phyloP scores from a whole-genome alignment of 2,797 vertebrate genomes.

The Tragopan temminckii region DNA sequence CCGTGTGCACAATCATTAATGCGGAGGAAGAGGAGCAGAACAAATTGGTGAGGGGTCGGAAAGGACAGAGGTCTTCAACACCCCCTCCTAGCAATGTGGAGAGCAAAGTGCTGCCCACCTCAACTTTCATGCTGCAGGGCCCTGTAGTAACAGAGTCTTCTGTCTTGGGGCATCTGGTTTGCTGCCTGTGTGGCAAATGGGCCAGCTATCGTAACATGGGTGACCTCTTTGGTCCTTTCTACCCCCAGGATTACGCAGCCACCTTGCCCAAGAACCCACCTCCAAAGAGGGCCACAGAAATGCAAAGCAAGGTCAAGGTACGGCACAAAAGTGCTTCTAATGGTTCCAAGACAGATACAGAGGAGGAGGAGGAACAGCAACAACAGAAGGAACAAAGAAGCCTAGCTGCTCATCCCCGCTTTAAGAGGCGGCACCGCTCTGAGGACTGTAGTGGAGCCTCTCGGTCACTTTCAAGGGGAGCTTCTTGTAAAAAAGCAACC shows the following conservation, averaged over 20 bases:
- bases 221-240: constrained; percentile 98
- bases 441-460: constrained; percentile 91
- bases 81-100: constrained; percentile 86
- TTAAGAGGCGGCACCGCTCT: constrained; percentile 96
- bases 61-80: constrained; percentile 82
- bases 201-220: constrained; percentile 98
- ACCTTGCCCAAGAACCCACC: constrained; percentile 96
- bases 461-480: constrained; percentile 87
- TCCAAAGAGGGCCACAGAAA: constrained; percentile 85
- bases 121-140: constrained; percentile 93
- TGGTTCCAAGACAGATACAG: constrained; percentile 84
- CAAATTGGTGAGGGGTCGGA: constrained; percentile 88
- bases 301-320: constrained; percentile 86
- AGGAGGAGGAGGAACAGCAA: constrained; percentile 84
- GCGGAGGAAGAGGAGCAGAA: constrained; percentile 94
- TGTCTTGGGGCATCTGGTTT: constrained; percentile 93
- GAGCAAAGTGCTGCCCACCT: constrained; percentile 93
- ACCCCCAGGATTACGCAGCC: constrained; percentile 94
- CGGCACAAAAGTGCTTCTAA: constrained; percentile 87
- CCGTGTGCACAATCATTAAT: constrained; percentile 96
- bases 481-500: constrained; percentile 91
- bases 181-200: constrained; percentile 98
- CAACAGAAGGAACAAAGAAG: constrained; percentile 86
- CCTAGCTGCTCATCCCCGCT: constrained; percentile 94
- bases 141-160: constrained; percentile 93